phyloP scores from a whole-genome alignment of 1,140 invertebrate genomes.

The Habropoda laboriosa region DNA sequence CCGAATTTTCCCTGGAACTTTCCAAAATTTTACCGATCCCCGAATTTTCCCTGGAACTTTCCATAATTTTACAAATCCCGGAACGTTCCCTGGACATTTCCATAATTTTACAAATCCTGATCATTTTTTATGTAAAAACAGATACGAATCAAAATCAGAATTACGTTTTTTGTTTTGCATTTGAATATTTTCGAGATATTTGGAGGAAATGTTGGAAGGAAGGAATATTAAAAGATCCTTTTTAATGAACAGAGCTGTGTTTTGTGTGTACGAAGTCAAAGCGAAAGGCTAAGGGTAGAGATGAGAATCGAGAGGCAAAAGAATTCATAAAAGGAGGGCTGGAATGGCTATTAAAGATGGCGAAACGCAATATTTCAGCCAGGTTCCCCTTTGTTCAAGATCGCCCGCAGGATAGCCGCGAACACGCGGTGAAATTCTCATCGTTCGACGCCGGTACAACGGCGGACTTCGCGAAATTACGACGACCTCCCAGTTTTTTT shows the following conservation, averaged over 20 bases:
- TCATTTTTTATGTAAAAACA: no score
- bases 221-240: slow-evolving; percentile 41
- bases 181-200: not conserved
- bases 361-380: not conserved
- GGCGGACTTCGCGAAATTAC: not conserved
- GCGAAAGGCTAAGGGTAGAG: not conserved
- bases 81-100: no score
- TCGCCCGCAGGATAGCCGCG: not conserved
- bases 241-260: not conserved
- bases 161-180: not conserved
- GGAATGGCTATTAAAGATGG: not conserved
- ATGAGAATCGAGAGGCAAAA: slow-evolving; percentile 2
- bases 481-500: no score
- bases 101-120: no score
- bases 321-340: not conserved
- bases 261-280: not conserved
- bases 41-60: no score
- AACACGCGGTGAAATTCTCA: not conserved
- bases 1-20: no score
- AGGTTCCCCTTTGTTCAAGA: not conserved
- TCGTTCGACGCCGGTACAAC: not conserved
- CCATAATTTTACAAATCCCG: no score
- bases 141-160: no score
- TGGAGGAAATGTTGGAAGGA: no score
- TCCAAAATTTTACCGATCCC: no score